Evolutionary conservation across 2,888 invertebrate genomes (phyloP), one percentile per base, ranked within the genome.

Genomic region (Oligia fasciuncula): DNA sequence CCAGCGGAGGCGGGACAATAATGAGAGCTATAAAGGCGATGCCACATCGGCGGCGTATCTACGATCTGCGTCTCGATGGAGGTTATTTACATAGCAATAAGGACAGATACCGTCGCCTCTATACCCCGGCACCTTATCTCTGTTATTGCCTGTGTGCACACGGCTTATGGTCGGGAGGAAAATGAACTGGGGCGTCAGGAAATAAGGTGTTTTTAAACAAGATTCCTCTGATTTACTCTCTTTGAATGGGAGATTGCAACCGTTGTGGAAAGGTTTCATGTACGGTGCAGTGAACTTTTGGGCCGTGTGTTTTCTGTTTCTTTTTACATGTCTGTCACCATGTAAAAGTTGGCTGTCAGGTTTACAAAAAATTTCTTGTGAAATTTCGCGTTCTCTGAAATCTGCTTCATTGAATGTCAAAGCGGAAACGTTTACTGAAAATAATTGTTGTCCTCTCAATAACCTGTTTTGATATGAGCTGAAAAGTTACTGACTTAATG

Each of bases 11-110:
- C 81, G 79, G 78, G 89, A 89, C 91, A 91, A 91, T 92, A 93
- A 92, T 90, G 91, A 92, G 90, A 91, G 90, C 91, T 92, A 94
- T 96, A 96, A 95, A 96, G 94, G 87, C 94, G 93, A 93, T 95
- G 95, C 95, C 95, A 94, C 95, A 95, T 93, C 92, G 95, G 94
- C 94, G 94, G 92, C 92, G 91, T 95, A 95, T 96, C 95, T 91
- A 86, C 93, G 93, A 95, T 96, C 96, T 92, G 91, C 90, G 94
- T 93, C 93, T 96, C 94, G 95, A 95, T 94, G 94, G 95, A 95
- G 93, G 95, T 95, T 96, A 96, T 96, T 96, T 96, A 96, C 96
- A 95, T 96, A 96, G 95, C 96, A 96, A 96, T 96, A 96, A 95
- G 95, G 91, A 90, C 90, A 94, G 93, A 95, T 95, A 94, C 94